Conservation (phyloP, 2,113 vertebrate species). For the Paracanthobrama guichenoti region DNA sequence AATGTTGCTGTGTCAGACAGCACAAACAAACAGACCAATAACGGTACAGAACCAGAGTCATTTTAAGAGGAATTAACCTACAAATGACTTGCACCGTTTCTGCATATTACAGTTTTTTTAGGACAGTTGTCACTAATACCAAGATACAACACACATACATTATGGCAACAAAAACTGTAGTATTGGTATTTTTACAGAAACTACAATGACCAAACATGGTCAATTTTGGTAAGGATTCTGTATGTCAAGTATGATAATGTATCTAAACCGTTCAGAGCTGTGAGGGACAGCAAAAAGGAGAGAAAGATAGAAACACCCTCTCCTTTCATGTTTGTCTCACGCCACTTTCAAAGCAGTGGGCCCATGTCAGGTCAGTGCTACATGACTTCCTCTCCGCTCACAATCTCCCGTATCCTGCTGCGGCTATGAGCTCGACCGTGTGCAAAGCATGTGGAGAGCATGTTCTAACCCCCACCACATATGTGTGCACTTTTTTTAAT, state of each 20-base stretch:
- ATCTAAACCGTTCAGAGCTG: background rate
- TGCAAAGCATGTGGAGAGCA: conserved; percentile 49
- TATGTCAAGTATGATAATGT: background rate
- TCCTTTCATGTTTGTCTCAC: conserved; percentile 52
- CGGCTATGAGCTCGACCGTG: conserved; percentile 44
- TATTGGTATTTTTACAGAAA: background rate
- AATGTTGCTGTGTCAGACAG: background rate
- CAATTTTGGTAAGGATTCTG: background rate
- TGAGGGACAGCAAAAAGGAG: conserved; percentile 6
- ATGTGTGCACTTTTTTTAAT: conserved; percentile 2
- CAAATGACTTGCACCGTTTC: background rate
- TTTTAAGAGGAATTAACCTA: background rate
- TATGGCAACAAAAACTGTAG: background rate
- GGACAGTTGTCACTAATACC: background rate
- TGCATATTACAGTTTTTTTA: background rate
- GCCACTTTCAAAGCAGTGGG: conserved; percentile 53
- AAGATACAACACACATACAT: background rate
- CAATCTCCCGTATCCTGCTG: conserved; percentile 53
- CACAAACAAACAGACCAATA: conserved; percentile 1
- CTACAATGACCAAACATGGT: background rate
- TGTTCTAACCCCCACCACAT: conserved; percentile 29
- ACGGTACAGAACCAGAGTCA: background rate
- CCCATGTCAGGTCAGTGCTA: conserved; percentile 57
- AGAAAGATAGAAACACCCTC: conserved; percentile 16
- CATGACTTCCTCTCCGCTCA: conserved; percentile 52